phyloP scores from a whole-genome alignment of 37 sponge, comb jelly and placozoan genomes.

The Aplysina aerophoba region DNA sequence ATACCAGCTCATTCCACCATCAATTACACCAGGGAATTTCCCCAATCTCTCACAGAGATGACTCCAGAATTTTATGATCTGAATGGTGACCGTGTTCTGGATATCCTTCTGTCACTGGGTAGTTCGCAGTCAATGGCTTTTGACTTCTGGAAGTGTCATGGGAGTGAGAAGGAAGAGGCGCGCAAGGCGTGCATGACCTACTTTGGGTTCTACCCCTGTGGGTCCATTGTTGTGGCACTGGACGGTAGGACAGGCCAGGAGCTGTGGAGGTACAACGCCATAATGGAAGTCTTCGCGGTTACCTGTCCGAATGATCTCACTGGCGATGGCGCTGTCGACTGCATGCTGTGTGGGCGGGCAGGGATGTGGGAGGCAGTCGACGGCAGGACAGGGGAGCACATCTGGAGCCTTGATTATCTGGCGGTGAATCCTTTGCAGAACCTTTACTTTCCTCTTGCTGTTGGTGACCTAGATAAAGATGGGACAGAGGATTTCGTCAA shows the following conservation, averaged over 20 bases:
- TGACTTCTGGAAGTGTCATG: slow-evolving; percentile 17
- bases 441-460: slow-evolving; percentile 68
- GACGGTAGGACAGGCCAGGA: slow-evolving; percentile 53
- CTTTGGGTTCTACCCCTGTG: slow-evolving; percentile 41
- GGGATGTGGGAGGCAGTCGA: slow-evolving; percentile 51
- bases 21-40: slow-evolving; percentile 23
- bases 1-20: background rate
- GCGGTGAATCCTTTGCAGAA: slow-evolving; percentile 44
- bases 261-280: slow-evolving; percentile 41
- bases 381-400: slow-evolving; percentile 34
- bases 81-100: slow-evolving; percentile 59
- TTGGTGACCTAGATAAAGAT: slow-evolving; percentile 75
- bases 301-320: slow-evolving; percentile 62
- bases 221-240: slow-evolving; percentile 41
- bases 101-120: slow-evolving; percentile 34
- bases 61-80: slow-evolving; percentile 57
- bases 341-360: slow-evolving; percentile 57
- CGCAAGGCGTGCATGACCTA: slow-evolving; percentile 27
- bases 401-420: slow-evolving; percentile 66
- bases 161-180: background rate
- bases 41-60: slow-evolving; percentile 36
- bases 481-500: slow-evolving; percentile 68
- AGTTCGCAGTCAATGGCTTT: background rate
- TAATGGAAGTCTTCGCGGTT: slow-evolving; percentile 53
- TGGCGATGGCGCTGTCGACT: slow-evolving; percentile 62